These are phyloP conservation scores for Antrozous pallidus DNA, from an alignment of 2,797 vertebrate genomes.

Conservation along the genomic window DNA sequence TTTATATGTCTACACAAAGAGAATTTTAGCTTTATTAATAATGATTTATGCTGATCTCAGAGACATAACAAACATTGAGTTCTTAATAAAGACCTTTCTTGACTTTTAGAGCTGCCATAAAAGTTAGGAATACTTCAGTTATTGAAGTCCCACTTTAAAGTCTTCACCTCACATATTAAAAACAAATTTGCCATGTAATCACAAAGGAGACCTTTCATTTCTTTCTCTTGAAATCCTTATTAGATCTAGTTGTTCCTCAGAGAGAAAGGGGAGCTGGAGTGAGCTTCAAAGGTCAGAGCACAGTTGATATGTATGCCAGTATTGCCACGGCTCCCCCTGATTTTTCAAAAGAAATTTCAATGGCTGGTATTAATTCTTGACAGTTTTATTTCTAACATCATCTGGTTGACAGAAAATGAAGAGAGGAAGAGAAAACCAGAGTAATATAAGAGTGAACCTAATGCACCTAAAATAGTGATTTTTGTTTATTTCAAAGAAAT, in stretches of 20 bases:
- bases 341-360: slow-evolving; percentile 67
- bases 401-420: slow-evolving; percentile 22
- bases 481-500: background rate
- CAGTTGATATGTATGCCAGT: slow-evolving; percentile 50
- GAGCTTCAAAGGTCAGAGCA: slow-evolving; percentile 54
- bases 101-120: background rate
- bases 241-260: slow-evolving; percentile 60
- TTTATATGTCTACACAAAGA: slow-evolving; percentile 34
- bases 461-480: background rate
- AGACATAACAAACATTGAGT: slow-evolving; percentile 31
- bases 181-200: slow-evolving; percentile 69
- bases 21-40: background rate
- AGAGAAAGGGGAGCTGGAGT: slow-evolving; percentile 48
- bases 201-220: slow-evolving; percentile 54
- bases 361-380: slow-evolving; percentile 21
- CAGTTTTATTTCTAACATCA: slow-evolving; percentile 40
- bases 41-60: background rate
- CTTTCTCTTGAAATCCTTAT: slow-evolving; percentile 55
- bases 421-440: background rate
- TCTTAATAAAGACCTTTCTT: slow-evolving; percentile 50
- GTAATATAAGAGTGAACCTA: background rate
- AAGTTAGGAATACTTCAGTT: slow-evolving; percentile 68
- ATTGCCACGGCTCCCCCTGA: slow-evolving; percentile 27
- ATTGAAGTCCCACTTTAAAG: slow-evolving; percentile 62
- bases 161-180: slow-evolving; percentile 69